Evolutionary conservation across 2,888 invertebrate species (phyloP).

Genomic region (Neoaliturus tenellus): DNA sequence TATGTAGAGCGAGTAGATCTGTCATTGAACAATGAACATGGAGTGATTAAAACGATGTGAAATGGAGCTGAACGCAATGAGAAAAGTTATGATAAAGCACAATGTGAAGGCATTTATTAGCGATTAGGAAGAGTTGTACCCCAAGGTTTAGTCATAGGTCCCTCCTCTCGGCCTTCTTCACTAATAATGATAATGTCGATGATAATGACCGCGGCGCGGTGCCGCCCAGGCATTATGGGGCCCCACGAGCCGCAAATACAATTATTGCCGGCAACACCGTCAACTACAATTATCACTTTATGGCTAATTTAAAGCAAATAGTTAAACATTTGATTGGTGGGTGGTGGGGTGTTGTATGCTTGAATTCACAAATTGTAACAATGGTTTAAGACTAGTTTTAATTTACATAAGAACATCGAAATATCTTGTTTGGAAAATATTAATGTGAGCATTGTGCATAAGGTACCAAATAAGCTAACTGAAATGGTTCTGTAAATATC

Average conservation of each 20-base stretch:
- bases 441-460: too few species aligned
- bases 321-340: too few species aligned
- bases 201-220: constrained; percentile 2
- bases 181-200: constrained; percentile 43
- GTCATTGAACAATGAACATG: constrained; percentile 38
- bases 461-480: too few species aligned
- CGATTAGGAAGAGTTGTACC: constrained; percentile 47
- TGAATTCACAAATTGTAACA: too few species aligned
- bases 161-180: constrained; percentile 47
- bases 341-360: too few species aligned
- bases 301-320: not conserved
- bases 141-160: constrained; percentile 22
- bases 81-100: constrained; percentile 47
- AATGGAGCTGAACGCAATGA: constrained; percentile 49
- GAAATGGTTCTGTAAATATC: too few species aligned
- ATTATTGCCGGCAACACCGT: constrained; percentile 8
- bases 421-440: too few species aligned
- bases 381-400: too few species aligned
- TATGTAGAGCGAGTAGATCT: constrained; percentile 33
- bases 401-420: too few species aligned
- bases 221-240: constrained; percentile 31
- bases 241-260: not conserved
- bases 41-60: constrained; percentile 44
- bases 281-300: not conserved
- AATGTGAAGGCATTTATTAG: constrained; percentile 50